A percentile compares a stretch with the other conserved stretches of the same genome.
phyloP scores from a whole-genome alignment of 1,140 invertebrate genomes.

The Monochamus saltuarius region DNA sequence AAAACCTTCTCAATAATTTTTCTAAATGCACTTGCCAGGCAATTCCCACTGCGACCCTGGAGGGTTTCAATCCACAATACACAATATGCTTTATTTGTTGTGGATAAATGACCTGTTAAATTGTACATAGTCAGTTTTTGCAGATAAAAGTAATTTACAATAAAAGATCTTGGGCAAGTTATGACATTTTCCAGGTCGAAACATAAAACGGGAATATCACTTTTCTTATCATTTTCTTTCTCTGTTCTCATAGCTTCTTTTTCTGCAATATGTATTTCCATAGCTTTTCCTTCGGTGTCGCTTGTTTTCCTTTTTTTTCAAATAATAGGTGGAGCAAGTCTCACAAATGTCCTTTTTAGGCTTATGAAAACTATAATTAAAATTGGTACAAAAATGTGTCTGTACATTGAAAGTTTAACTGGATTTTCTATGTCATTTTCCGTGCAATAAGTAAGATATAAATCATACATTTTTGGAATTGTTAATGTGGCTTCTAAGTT shows the following conservation, averaged over 20 bases:
- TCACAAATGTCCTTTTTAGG: constrained; percentile 22
- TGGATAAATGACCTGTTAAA: no score
- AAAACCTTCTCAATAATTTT: constrained; percentile 8
- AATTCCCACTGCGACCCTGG: background rate
- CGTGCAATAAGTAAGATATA: constrained; percentile 3
- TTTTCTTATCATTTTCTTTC: constrained; percentile 16
- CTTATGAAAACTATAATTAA: constrained; percentile 22
- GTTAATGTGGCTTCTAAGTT: constrained; percentile 13
- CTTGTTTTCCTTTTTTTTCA: constrained; percentile 18
- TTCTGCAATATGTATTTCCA: constrained; percentile 19
- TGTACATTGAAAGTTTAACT: constrained; percentile 15
- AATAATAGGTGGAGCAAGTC: constrained; percentile 15
- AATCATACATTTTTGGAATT: constrained; percentile 19
- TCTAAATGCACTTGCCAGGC: constrained; percentile 1
- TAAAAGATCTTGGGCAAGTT: constrained; percentile 16
- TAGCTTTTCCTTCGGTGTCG: background rate
- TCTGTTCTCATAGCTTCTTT: constrained; percentile 15
- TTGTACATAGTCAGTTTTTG: constrained; percentile 6
- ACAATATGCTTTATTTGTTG: constrained; percentile 18
- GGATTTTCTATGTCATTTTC: constrained; percentile 6
- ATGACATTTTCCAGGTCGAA: background rate
- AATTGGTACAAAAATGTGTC: constrained; percentile 16
- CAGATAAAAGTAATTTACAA: constrained; percentile 18
- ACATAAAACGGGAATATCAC: constrained; percentile 15
- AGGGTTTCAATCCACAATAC: constrained; percentile 17